These are phyloP conservation scores for Mystacides longicornis DNA, from an alignment of 2,888 invertebrate species.

Conservation along the genomic window DNA sequence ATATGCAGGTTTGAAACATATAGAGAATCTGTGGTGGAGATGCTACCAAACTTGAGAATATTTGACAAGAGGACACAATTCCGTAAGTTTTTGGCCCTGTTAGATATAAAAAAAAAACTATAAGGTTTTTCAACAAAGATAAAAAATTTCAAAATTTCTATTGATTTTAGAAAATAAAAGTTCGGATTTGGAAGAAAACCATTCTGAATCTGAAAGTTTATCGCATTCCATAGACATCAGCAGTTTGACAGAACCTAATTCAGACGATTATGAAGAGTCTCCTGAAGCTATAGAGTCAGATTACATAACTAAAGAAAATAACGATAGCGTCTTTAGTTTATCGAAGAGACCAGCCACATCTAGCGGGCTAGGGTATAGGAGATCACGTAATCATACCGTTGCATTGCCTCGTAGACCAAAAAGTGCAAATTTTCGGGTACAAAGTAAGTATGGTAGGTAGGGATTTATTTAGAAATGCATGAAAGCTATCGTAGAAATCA, in stretches of 20 bases:
- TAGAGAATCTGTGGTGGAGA: conserved; percentile 33
- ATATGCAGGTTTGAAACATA: conserved; percentile 34
- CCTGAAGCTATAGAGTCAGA: neutral
- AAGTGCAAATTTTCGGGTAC: conserved; percentile 7
- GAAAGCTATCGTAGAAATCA: too few relatives aligned
- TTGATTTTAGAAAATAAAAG: neutral
- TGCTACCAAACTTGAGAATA: conserved; percentile 35
- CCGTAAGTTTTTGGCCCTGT: too few relatives aligned
- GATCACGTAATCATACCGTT: neutral
- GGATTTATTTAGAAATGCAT: too few relatives aligned
- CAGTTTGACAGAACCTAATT: conserved; percentile 22
- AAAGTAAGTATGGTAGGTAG: too few relatives aligned
- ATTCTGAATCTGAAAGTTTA: conserved; percentile 18
- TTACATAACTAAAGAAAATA: too few relatives aligned
- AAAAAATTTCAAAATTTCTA: neutral
- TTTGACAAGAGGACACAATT: conserved; percentile 32
- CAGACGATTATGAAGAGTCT: conserved; percentile 11
- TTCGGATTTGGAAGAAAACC: conserved; percentile 4
- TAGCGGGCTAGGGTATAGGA: neutral
- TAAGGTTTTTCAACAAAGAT: neutral
- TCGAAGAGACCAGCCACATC: conserved; percentile 12
- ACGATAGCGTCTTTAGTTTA: too few relatives aligned
- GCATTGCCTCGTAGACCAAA: neutral
- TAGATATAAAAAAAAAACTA: too few relatives aligned
- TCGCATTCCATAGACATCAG: conserved; percentile 23